phyloP scores from a whole-genome alignment of 2,113 vertebrate genomes.

The Etia nguti region DNA sequence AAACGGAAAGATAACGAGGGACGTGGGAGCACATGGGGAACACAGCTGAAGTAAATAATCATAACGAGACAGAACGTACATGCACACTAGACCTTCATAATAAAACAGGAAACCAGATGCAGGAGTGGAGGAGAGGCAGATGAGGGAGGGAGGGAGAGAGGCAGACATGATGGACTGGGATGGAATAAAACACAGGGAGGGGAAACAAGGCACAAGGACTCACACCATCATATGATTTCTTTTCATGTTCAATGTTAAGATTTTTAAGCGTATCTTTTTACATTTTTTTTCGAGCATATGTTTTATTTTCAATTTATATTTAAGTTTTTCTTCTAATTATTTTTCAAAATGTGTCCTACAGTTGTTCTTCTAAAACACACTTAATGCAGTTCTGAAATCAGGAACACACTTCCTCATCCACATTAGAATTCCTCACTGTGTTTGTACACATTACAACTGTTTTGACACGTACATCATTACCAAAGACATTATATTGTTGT shows the following conservation, averaged over 20 bases:
- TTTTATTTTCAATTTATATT: background rate
- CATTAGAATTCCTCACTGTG: background rate
- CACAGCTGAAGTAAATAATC: no score
- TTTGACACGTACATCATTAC: background rate
- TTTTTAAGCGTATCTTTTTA: background rate
- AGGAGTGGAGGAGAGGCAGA: no score
- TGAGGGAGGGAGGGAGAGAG: no score
- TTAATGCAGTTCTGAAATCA: background rate
- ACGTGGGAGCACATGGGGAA: no score
- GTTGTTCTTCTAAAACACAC: background rate
- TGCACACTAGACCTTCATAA: no score
- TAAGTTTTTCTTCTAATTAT: no score
- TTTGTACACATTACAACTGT: background rate
- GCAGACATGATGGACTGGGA: no score
- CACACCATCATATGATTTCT: background rate
- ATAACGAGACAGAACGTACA: no score
- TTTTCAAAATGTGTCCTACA: rapidly evolving
- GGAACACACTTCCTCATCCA: background rate
- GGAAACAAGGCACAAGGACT: no score
- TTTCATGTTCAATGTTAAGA: rapidly evolving
- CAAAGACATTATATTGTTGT: background rate
- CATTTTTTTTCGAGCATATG: rapidly evolving
- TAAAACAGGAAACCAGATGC: no score
- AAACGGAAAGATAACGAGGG: no score
- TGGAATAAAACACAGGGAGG: no score